Base-by-base conservation (phyloP, 1,140 invertebrate species). In the Halictus rubicundus region DNA sequence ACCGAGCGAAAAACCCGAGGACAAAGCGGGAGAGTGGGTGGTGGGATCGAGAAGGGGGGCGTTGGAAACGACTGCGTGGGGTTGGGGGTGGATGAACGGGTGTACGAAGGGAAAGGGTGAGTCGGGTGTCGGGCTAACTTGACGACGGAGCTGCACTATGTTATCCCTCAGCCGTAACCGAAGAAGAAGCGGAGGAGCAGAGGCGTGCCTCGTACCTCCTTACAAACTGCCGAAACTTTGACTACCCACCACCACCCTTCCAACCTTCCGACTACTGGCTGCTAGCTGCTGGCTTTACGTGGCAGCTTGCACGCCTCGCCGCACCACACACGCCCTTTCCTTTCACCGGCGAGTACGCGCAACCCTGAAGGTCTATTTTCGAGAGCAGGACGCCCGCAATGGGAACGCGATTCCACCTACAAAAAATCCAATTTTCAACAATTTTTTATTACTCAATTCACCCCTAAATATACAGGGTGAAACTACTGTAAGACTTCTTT, bases 151-250 rank as follows among this genome's bases (percentile, higher is more conserved):
- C 68, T 78, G 87, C 78, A 88, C 86, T 89, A 87, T 79, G 88
- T 89, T 89, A 89, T 89, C 83, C 86, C 83, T 89, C 78, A 80
- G 70, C 86, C 88, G 88, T 89, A 88, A 88, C 88, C 87, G 81
- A 87, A 87, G 87, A 85, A 89, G 84, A 86, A 84, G 79, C 74
- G 61, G 72, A 84, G 80, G 42, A 68, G 79, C 49, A 60, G 81
- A 68, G 77, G 77, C 81, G 80, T 82, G 81, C 61, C 77, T 76
- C 64, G 77, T 84, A 81, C 85, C 86, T 87, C 86, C 81, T 88
- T 85, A 76, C 81, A 88, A 89, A 87, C 86, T 89, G 84, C 80
- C 87, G 78, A 88, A 88, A 87, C 87, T 89, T 89, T 84, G 83
- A 87, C 83, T 89, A 79, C n/a, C n/a, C n/a, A n/a, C 74, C 77